A percentile compares a stretch with the other conserved stretches of the same genome.
Evolutionary conservation across 2,888 invertebrate species (phyloP).

Genomic region (Bursaphelenchus okinawaensis): DNA sequence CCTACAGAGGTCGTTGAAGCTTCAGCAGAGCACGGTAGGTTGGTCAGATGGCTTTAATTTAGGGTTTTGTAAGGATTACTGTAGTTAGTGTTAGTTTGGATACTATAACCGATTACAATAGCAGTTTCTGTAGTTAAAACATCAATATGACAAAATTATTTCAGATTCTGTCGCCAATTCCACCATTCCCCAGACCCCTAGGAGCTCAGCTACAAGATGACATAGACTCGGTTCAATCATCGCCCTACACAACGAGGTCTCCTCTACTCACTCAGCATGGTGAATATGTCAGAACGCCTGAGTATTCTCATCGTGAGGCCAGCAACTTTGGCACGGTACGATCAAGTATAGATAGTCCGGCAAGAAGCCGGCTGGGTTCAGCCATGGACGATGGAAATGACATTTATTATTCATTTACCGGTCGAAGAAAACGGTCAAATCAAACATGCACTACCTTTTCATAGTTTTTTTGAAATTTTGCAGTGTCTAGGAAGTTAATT

Average conservation of each 20-base stretch:
- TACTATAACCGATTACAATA: too few species aligned
- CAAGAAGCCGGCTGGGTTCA: slow-evolving; percentile 13
- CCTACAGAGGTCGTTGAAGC: slow-evolving; percentile 27
- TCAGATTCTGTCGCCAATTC: slow-evolving; percentile 16
- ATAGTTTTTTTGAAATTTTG: background rate
- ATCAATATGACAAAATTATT: background rate
- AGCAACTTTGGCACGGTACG: background rate
- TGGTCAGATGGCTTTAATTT: too few species aligned
- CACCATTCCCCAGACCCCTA: background rate
- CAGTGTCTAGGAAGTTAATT: too few species aligned
- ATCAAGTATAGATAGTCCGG: background rate
- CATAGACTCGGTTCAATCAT: background rate
- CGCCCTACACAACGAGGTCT: background rate
- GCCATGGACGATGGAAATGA: slow-evolving; percentile 42
- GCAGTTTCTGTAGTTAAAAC: background rate
- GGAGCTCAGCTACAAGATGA: background rate
- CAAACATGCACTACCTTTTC: slow-evolving; percentile 2
- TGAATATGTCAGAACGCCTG: background rate
- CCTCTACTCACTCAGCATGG: background rate
- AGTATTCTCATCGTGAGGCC: background rate
- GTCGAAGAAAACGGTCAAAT: background rate
- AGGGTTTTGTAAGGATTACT: background rate
- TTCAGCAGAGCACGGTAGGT: slow-evolving; percentile 10
- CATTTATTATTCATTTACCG: slow-evolving; percentile 47
- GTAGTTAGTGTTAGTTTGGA: background rate